phyloP scores from a whole-genome alignment of 2,113 vertebrate genomes.

The Tragelaphus scriptus region DNA sequence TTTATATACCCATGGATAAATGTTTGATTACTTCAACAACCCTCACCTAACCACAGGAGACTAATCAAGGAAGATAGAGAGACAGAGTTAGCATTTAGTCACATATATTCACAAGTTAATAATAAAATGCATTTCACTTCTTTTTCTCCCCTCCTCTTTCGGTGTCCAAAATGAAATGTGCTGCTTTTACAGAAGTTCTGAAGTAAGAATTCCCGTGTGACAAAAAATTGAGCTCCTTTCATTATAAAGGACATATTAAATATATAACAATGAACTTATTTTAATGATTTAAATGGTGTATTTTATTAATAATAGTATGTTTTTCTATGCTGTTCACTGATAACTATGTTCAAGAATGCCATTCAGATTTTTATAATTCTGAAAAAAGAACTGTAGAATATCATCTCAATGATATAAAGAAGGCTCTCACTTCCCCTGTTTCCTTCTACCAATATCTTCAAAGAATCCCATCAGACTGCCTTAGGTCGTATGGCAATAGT shows the following conservation, averaged over 20 bases:
- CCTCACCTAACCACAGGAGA: neutral
- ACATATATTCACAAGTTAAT: slow-evolving; percentile 10
- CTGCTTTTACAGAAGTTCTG: neutral
- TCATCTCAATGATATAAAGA: neutral
- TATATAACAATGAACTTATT: neutral
- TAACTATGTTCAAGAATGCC: neutral
- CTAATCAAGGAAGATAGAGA: neutral
- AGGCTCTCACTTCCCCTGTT: neutral
- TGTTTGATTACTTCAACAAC: neutral
- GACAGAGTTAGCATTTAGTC: neutral
- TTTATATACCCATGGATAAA: neutral
- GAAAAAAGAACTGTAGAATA: neutral
- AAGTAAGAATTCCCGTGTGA: neutral
- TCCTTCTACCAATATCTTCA: neutral
- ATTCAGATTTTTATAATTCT: neutral
- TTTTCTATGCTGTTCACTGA: neutral
- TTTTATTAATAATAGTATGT: neutral
- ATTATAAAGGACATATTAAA: neutral
- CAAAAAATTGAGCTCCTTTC: neutral
- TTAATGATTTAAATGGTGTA: neutral
- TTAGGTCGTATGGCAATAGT: neutral
- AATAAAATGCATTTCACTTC: neutral
- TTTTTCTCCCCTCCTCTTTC: neutral
- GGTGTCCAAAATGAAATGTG: neutral
- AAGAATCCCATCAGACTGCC: neutral